Conservation (phyloP, 2,113 vertebrate genomes). For the Calidris pugnax region DNA sequence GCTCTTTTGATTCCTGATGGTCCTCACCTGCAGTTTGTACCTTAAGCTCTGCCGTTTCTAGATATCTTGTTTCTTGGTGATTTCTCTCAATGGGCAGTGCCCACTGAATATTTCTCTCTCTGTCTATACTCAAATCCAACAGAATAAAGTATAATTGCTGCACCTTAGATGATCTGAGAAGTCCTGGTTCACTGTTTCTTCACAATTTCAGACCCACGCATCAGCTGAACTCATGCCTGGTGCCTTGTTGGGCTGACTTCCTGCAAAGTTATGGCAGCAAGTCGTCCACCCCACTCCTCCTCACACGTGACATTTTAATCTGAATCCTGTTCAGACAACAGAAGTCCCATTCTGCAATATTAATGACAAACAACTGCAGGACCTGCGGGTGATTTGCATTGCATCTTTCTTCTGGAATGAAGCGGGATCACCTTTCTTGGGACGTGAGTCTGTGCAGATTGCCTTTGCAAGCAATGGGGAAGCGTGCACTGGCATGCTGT, state of each 20-base stretch:
- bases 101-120: neutral
- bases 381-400: neutral
- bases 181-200: neutral
- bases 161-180: neutral
- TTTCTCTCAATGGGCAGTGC: neutral
- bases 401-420: neutral
- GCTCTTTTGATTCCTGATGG: neutral
- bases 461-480: neutral
- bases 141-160: neutral
- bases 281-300: neutral
- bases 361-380: constrained; percentile 22
- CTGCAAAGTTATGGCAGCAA: neutral
- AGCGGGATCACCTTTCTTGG: neutral
- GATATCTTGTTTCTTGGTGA: neutral
- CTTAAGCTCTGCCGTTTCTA: neutral
- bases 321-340: neutral
- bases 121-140: neutral
- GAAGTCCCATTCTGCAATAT: neutral
- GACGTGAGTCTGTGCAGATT: neutral
- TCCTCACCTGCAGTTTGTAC: neutral
- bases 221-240: neutral
- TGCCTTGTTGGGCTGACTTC: neutral
- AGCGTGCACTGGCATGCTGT: neutral
- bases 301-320: neutral
- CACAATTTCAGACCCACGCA: neutral